Percentiles rank a stretch among this genome's conserved stretches.
Conservation (phyloP, 30 jellyfish, hydroid and myxozoan genomes). For the Catostylus mosaicus region DNA sequence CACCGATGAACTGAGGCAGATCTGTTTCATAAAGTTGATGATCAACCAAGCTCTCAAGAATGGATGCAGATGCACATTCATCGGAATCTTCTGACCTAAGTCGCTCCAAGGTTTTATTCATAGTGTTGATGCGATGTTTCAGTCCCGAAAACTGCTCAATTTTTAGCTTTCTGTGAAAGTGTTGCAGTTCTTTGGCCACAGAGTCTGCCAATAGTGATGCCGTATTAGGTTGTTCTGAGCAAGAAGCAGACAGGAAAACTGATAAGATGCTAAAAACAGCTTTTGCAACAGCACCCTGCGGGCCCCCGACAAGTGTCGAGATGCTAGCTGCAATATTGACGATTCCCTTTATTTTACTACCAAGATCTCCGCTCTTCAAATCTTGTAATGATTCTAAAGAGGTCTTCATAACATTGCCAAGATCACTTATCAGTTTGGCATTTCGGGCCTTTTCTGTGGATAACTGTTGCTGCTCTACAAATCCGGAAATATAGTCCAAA, state of each 20-base stretch:
- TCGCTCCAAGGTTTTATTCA: slow-evolving; percentile 9
- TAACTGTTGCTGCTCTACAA: not conserved
- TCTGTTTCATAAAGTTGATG: not conserved
- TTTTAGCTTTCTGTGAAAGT: slow-evolving; percentile 2
- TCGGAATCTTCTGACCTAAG: not conserved
- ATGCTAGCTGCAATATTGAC: not conserved
- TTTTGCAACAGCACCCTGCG: slow-evolving; percentile 7
- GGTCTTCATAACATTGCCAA: slow-evolving; percentile 1
- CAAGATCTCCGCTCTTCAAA: slow-evolving; percentile 5
- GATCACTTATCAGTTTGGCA: not conserved
- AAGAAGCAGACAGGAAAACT: not conserved
- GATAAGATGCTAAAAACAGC: not conserved
- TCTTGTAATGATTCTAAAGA: not conserved
- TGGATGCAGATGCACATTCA: not conserved
- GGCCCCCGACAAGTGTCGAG: not conserved
- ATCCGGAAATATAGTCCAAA: not conserved
- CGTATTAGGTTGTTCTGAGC: not conserved
- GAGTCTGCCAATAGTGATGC: slow-evolving; percentile 8
- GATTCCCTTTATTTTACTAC: not conserved
- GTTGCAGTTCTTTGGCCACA: slow-evolving; percentile 15
- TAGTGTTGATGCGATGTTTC: not conserved
- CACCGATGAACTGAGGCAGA: slow-evolving; percentile 41
- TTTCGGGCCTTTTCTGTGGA: not conserved
- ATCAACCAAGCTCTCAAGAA: not conserved
- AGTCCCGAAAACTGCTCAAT: slow-evolving; percentile 20